A percentile compares a stretch with the other conserved stretches of the same genome.
Evolutionary conservation across 2,797 vertebrate genomes (phyloP).

Genomic region (Hyperoplus lanceolatus): DNA sequence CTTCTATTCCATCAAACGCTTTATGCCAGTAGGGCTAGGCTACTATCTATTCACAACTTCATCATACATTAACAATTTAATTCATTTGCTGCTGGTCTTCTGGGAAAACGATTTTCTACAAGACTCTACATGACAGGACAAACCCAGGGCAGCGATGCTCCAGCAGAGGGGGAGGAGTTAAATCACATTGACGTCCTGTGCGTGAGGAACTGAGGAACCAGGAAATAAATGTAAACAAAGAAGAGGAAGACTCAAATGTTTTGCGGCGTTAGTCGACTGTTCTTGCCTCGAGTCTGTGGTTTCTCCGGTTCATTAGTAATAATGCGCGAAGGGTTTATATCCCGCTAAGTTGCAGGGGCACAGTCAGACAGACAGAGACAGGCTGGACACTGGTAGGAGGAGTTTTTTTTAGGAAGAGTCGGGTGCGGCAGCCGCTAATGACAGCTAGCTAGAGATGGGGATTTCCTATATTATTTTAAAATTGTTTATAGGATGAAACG

Average conservation of each 20-base stretch:
- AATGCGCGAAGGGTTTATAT: slow-evolving; percentile 27
- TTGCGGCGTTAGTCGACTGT: slow-evolving; percentile 20
- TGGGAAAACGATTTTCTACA: too few relatives aligned
- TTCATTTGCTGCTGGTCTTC: too few relatives aligned
- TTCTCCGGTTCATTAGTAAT: slow-evolving; percentile 10
- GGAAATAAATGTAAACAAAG: slow-evolving; percentile 83
- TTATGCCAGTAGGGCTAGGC: too few relatives aligned
- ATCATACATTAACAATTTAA: neutral
- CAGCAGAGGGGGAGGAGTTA: neutral
- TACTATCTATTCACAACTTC: neutral
- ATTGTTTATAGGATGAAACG: slow-evolving; percentile 48
- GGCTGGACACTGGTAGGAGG: slow-evolving; percentile 59
- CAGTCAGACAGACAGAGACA: slow-evolving; percentile 24
- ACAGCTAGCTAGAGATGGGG: slow-evolving; percentile 59
- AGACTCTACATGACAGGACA: slow-evolving; percentile 22
- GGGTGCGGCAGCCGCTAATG: slow-evolving; percentile 52
- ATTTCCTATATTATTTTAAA: slow-evolving; percentile 39
- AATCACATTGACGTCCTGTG: slow-evolving; percentile 24
- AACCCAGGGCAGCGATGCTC: rapidly evolving
- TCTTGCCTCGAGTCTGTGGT: neutral
- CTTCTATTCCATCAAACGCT: neutral
- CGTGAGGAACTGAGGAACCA: slow-evolving; percentile 33
- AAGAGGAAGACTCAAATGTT: slow-evolving; percentile 37
- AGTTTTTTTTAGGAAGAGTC: slow-evolving; percentile 14
- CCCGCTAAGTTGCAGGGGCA: slow-evolving; percentile 17